phyloP scores from a whole-genome alignment of 2,888 invertebrate genomes.

The Anoncus sp. region DNA sequence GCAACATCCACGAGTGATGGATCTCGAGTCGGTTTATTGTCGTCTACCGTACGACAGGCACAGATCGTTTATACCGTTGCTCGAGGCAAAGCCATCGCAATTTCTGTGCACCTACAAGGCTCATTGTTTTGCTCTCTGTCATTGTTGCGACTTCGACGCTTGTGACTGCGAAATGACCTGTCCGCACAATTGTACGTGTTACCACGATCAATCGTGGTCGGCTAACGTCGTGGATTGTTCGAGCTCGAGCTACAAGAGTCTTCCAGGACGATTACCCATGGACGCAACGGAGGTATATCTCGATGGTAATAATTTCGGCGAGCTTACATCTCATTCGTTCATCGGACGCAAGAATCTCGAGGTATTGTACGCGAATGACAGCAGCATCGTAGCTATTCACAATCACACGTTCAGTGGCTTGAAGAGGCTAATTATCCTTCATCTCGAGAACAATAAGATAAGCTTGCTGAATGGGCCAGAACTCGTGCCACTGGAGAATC shows the following conservation, averaged over 20 bases:
- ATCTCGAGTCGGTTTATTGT: slow-evolving; percentile 95
- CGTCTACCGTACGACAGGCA: slow-evolving; percentile 93
- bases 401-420: slow-evolving; percentile 97
- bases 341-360: slow-evolving; percentile 96
- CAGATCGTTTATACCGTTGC: slow-evolving; percentile 92
- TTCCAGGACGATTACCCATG: slow-evolving; percentile 96
- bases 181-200: slow-evolving; percentile 96
- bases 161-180: slow-evolving; percentile 99
- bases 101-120: slow-evolving; percentile 96
- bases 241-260: slow-evolving; percentile 90
- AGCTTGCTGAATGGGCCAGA: slow-evolving; percentile 92
- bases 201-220: slow-evolving; percentile 97
- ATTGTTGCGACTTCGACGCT: slow-evolving; percentile 98
- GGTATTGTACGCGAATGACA: slow-evolving; percentile 94
- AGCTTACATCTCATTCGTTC: slow-evolving; percentile 94
- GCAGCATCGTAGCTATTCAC: slow-evolving; percentile 92
- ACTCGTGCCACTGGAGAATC: slow-evolving; percentile 91
- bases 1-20: slow-evolving; percentile 96
- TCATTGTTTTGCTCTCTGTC: slow-evolving; percentile 97
- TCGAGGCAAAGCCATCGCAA: slow-evolving; percentile 94
- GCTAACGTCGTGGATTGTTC: slow-evolving; percentile 97
- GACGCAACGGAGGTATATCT: slow-evolving; percentile 97
- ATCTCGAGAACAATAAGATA: slow-evolving; percentile 94
- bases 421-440: slow-evolving; percentile 90
- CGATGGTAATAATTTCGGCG: slow-evolving; percentile 95